Evolutionary conservation across 2,888 invertebrate genomes (phyloP), one percentile per base, ranked within the genome.

Genomic region (Cyclophora albipunctata): DNA sequence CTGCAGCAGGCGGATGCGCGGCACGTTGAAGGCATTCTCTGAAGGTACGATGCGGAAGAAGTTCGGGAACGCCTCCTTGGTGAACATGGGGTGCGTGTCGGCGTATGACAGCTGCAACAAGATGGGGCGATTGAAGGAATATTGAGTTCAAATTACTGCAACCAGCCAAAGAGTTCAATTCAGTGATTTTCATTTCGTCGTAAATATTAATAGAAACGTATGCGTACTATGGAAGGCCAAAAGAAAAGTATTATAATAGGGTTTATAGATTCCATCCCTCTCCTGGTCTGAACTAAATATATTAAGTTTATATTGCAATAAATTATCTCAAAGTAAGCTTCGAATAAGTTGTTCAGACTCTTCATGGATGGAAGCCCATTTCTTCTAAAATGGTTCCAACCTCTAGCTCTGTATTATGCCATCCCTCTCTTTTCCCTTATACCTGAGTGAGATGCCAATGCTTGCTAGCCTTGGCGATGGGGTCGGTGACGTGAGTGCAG

Each of bases 371-470:
- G 2, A 20, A 20, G 20, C 1, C 20, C 20, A 20, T 1, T 20
- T 20, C 20, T 1, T 20, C 2, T 1, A 20, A 20, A 20, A 20
- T 20, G 1, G 1, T 20, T 20, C 20, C 20, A 20, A 20, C n/a
- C n/a, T n/a, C n/a, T n/a, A n/a, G n/a, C 20, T 20, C 20, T 20
- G 20, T 20, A 20, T 20, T 20, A 20, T 20, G 20, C 20, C 20
- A 20, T 20, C 20, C 20, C 20, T 20, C 20, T 20, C 20, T 20
- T 20, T 20, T 20, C 20, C 20, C 20, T 20, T 20, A 20, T 83
- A 95, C 96, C 92, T 98, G 98, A 0, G 97, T 96, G 49, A 99
- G 91, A 74, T 97, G 96, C 98, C 98, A 99, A 78, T 97, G 98
- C 70, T 97, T 97, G 50, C 97, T 96, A 3, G 98, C 97, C 83